Evolutionary conservation across 2,113 vertebrate genomes (phyloP), one percentile per base, ranked within the genome.

Genomic region (Natator depressus): DNA sequence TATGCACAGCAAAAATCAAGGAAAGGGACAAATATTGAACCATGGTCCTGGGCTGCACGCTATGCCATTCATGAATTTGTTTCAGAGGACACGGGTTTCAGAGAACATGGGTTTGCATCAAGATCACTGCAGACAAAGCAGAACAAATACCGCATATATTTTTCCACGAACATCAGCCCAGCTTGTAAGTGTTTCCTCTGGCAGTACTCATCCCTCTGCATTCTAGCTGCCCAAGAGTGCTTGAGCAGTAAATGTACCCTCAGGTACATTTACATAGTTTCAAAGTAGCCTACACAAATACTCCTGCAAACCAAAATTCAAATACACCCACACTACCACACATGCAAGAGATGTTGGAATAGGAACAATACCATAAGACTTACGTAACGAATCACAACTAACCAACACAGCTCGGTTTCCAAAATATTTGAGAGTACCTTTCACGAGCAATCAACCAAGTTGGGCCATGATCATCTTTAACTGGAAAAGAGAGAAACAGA

Each of bases 371-470:
- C 72, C n/a, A 46, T 75, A 10, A 7, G 38, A 76, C 8, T 42
- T 29, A 78, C 16, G 1, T 1, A 78, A 94, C 83, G 57, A 49
- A 27, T 4, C 51, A 42, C 82, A 88, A 84, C 89, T 91, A 96
- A 89, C 3, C 1, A 80, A 91, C 76, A 59, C 12, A 1, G 46
- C 10, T 76, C 84, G 87, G 87, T 80, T 91, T 80, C 89, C 29
- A 49, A 85, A 88, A 85, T 84, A 82, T 83, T 89, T 46, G 25
- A 55, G 90, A 72, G 93, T 89, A 7, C 55, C 55, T 92, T 94
- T 31, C 20, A 72, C 0, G 38, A 81, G 25, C 25, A 42, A 46
- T 42, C 72, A 42, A 76, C 22, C 20, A 76, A 25, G 42, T 25
- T 62, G 83, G 62, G 22, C 24, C 19, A 38, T 25, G n/a, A 72